Conservation (phyloP, 2,797 vertebrate genomes). For the Pantherophis vulpinus region DNA sequence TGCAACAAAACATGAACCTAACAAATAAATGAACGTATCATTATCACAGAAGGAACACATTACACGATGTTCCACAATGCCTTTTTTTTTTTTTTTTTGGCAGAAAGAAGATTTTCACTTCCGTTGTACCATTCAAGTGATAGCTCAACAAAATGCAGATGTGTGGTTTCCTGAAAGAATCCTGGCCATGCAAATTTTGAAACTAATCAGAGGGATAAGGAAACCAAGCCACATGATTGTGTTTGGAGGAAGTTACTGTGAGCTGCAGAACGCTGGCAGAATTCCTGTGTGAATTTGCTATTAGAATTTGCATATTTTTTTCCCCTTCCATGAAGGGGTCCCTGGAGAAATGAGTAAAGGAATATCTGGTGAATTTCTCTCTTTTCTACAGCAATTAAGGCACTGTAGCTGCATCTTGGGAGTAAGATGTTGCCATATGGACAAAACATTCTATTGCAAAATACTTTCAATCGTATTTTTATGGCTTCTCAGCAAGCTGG, state of each 20-base stretch:
- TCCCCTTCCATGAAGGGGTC: neutral
- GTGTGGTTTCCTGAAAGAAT: neutral
- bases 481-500: neutral
- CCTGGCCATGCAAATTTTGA: neutral
- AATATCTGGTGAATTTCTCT: neutral
- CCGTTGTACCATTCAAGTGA: neutral
- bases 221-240: neutral
- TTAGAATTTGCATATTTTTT: neutral
- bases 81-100: neutral
- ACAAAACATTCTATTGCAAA: neutral
- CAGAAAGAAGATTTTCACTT: neutral
- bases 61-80: neutral
- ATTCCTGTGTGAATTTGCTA: neutral
- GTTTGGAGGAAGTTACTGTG: neutral
- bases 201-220: neutral
- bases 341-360: neutral
- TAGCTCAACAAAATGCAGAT: neutral
- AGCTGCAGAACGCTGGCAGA: neutral
- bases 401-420: neutral
- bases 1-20: neutral
- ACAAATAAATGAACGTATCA: neutral
- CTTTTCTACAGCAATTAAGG: neutral
- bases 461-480: neutral
- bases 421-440: neutral
- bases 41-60: neutral